Base-by-base conservation (phyloP, 37 sponge, comb jelly and placozoan genomes). In the Crambe crambe region DNA sequence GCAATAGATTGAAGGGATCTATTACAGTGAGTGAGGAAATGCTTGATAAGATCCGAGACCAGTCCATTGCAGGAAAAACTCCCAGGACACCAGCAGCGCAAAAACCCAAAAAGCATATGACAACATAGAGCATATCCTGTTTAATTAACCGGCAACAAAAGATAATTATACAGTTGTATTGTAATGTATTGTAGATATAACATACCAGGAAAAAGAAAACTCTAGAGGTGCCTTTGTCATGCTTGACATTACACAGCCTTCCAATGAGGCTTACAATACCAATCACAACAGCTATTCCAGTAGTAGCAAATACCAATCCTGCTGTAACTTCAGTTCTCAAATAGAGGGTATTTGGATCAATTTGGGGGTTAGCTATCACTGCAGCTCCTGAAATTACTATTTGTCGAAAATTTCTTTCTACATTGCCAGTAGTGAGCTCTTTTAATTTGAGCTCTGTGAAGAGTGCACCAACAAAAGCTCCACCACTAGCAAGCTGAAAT, bases 291-390 rank as follows among this genome's bases (percentile, higher is more conserved):
- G 59, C 59, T 26, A 58, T 26, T 58, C 59, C 59, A 18, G 59
- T 26, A 58, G 59, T 58, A 26, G 59, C 59, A 12, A 58, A 58
- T 26, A 58, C 59, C 59, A 58, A 58, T 12, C 59, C 59, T 58
- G 59, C 59, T 58, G 59, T 58, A 26, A 26, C 59, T 58, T 58
- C 17, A 3, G 59, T 58, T 12, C 21, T 58, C 25, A 58, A 26
- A 58, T 58, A 58, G 21, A 58, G 8, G 3, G 21, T 26, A 58
- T 58, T 58, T 58, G n/a, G n/a, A n/a, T n/a, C n/a, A n/a, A n/a
- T n/a, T n/a, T n/a, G n/a, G n/a, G n/a, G n/a, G n/a, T n/a, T n/a
- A n/a, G n/a, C n/a, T n/a, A n/a, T n/a, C n/a, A n/a, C n/a, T n/a
- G n/a, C n/a, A n/a, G n/a, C n/a, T n/a, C n/a, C n/a, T n/a, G n/a